Conservation (phyloP, 2,113 vertebrate species). For the Pelecanus crispus region DNA sequence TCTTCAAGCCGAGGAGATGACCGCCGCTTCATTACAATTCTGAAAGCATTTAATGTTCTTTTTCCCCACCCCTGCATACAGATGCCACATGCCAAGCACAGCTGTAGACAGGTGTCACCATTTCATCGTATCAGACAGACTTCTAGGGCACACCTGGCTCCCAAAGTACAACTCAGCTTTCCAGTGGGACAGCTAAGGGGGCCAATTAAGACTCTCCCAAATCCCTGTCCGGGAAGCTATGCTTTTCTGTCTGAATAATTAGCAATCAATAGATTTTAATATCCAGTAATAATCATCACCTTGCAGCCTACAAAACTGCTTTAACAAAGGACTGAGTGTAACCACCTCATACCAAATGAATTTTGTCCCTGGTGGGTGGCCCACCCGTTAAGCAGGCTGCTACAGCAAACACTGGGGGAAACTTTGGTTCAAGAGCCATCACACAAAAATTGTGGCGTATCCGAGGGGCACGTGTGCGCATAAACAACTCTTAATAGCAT, state of each 20-base stretch:
- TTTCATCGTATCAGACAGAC: neutral
- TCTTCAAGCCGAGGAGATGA: neutral
- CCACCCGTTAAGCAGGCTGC: neutral
- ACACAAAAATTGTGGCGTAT: neutral
- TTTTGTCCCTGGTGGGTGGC: neutral
- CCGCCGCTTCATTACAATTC: neutral
- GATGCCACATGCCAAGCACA: neutral
- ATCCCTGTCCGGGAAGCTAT: neutral
- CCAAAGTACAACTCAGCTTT: neutral
- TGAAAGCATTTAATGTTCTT: neutral
- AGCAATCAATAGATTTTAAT: neutral
- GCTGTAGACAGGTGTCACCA: neutral
- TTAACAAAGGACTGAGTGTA: neutral
- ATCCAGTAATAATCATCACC: neutral
- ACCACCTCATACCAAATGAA: rapidly evolving
- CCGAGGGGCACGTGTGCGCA: rapidly evolving
- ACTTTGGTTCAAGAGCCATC: neutral
- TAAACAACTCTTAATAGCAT: neutral
- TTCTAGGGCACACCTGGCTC: neutral
- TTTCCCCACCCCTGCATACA: too few species aligned
- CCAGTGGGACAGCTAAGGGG: neutral
- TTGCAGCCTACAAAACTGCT: neutral
- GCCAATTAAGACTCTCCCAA: neutral
- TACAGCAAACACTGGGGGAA: neutral
- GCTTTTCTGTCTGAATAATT: neutral